Evolutionary conservation across 1,140 invertebrate genomes (phyloP).

Genomic region (Babylonia areolata): DNA sequence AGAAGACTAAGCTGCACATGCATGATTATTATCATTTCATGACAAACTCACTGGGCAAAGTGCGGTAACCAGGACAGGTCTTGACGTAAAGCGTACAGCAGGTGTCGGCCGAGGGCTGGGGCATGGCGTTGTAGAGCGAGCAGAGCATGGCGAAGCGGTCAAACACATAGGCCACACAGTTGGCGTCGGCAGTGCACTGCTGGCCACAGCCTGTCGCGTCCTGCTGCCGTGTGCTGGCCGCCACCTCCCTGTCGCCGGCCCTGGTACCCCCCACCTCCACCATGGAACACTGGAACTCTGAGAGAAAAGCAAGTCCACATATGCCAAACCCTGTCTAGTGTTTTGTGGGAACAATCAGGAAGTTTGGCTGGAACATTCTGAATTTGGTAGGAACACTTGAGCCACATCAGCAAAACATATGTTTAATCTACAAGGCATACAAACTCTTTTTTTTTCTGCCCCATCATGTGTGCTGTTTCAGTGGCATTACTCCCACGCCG

Average conservation of each 20-base stretch:
- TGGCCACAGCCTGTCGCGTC: not conserved
- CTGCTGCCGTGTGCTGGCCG: not conserved
- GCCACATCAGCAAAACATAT: too few species aligned
- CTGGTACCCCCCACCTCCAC: not conserved
- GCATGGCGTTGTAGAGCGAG: conserved; percentile 23
- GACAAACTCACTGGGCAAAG: conserved; percentile 9
- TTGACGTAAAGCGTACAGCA: conserved; percentile 50
- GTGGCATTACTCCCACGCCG: too few species aligned
- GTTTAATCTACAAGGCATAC: too few species aligned
- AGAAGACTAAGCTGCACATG: too few species aligned
- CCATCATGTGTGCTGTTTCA: too few species aligned
- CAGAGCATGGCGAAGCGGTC: conserved; percentile 30
- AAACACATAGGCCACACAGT: conserved; percentile 35
- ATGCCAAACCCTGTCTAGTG: too few species aligned
- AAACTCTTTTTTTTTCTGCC: too few species aligned
- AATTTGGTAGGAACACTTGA: too few species aligned
- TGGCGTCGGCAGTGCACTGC: not conserved
- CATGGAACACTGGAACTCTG: conserved; percentile 25
- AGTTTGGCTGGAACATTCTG: too few species aligned
- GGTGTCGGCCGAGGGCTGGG: conserved; percentile 24
- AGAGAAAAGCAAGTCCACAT: not conserved
- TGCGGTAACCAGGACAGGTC: conserved; percentile 44
- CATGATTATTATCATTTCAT: not conserved
- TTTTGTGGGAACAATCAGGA: too few species aligned
- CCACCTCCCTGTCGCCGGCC: not conserved